Base-by-base conservation (phyloP, 2,797 vertebrate genomes). In the Sebastes variabilis region DNA sequence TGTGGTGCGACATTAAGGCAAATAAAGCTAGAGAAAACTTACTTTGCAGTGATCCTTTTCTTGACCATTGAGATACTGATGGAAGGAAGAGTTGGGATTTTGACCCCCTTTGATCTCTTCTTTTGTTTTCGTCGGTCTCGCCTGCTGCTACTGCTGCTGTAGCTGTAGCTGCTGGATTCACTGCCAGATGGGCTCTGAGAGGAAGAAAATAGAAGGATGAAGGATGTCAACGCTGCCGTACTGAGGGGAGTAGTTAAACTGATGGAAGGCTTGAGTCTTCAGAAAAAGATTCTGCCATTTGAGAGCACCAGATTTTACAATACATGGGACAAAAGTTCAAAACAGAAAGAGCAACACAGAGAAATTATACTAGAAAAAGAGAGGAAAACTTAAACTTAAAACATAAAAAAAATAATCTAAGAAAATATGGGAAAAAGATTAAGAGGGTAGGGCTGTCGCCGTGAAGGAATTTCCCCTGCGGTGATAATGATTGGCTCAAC, bases 31-130 rank as follows among this genome's bases (percentile, higher is more conserved):
- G 4, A 9, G 27, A 6, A 72, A 11, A 90, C 93, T 86, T 92
- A 99, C 98, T 96, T 97, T 85, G 83, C 94, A 83, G 91, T 91
- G 78, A 99, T 96, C 62, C 95, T 95, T 85, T 96, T 98, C 92
- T 96, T 98, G 77, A 99, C 93, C 75, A 95, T 91, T 89, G 96
- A 95, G 56, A 98, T 80, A 80, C 83, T 96, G 83, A 98, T 81
- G 7, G 92, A 77, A 56, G 96, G 95, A 5, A 96, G 92, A 27
- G 94, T 95, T 34, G 96, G 96, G 66, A 95, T 59, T 73, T 52
- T 92, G 72, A 56, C 20, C 4, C 38, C 86, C 61, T 93, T 80
- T 74, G 93, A 83, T 61, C 58, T 92, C 72, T 88, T 97, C 84
- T 95, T 97, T 61, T 78, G 89, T 66, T 64, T 87, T 32, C 3